Base-by-base conservation (phyloP, 2,797 vertebrate genomes). In the Otolemur crassicaudatus region DNA sequence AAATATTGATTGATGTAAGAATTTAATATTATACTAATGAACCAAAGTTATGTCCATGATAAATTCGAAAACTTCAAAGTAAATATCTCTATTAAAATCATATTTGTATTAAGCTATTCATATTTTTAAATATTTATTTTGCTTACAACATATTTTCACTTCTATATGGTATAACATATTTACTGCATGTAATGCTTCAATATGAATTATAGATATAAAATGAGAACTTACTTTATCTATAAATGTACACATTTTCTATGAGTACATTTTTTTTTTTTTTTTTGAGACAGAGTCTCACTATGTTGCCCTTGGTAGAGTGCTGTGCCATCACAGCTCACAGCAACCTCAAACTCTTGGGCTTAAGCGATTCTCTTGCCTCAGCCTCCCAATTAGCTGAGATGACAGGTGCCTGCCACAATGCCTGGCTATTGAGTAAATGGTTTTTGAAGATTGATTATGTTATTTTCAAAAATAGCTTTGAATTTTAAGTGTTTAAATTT, bases 1-100 rank as follows among this genome's bases (percentile, higher is more conserved):
- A n/a, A 84, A 96, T 73, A 94, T 84, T 91, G 14, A 93, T 94
- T 29, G 29, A 72, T 86, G n/a, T 80, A 97, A 96, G 94, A 43
- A 95, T 37, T 12, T 82, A 83, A 60, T 7, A 91, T 56, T 12
- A 84, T 56, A 0, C 2, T 79, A 94, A 70, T 37, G 73, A 69
- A 2, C 43, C 40, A 40, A 91, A 11, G 16, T 69, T 77, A 87
- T 96, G 83, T 93, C 31, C 1, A 93, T 1, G 27, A 63, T 89
- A 96, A 95, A 0, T 5, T 5, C 23, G 0, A 72, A 58, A 73
- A 65, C 46, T 67, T 82, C 49, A 91, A 85, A 31, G 5, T 82
- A 79, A 56, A 93, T 43, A 79, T 0, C 16, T 2, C n/a, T 60
- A 85, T 22, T 75, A 53, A 96, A 85, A 27, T 86, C 12, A 46